These are phyloP conservation scores for Caradrina kadenii DNA, from an alignment of 2,888 invertebrate genomes.

Conservation along the genomic window DNA sequence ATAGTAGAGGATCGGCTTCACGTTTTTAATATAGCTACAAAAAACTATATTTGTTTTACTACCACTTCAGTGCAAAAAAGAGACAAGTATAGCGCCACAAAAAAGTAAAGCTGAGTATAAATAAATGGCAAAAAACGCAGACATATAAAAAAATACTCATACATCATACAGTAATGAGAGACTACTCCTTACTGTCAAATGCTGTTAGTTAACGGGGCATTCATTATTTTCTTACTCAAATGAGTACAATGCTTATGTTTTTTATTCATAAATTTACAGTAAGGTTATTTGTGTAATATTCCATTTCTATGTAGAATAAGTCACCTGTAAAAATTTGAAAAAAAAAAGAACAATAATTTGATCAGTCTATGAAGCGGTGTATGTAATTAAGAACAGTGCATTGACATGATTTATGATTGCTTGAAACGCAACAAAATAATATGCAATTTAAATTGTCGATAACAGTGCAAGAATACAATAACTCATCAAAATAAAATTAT, in stretches of 20 bases:
- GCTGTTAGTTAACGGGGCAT: slow-evolving; percentile 25
- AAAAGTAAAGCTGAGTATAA: slow-evolving; percentile 15
- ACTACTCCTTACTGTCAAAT: background rate
- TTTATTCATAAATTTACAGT: background rate
- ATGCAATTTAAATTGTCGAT: slow-evolving; percentile 3
- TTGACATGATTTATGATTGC: too few species aligned
- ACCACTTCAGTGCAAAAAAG: background rate
- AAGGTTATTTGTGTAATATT: background rate
- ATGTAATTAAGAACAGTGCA: too few species aligned
- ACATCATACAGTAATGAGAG: slow-evolving; percentile 3
- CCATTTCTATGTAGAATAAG: background rate
- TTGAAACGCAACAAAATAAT: background rate
- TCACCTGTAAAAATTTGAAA: too few species aligned
- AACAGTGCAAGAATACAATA: background rate
- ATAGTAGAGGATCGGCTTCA: slow-evolving; percentile 3
- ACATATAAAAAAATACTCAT: background rate
- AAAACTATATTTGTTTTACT: slow-evolving; percentile 22
- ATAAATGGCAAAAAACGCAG: too few species aligned
- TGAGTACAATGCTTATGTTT: slow-evolving; percentile 7
- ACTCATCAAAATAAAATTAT: background rate
- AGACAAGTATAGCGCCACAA: slow-evolving; percentile 10
- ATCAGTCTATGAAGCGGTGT: too few species aligned
- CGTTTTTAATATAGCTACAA: slow-evolving; percentile 8
- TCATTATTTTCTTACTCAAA: slow-evolving; percentile 5
- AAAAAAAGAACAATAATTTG: too few species aligned